Conservation (phyloP, 2,113 vertebrate genomes). For the Lamprotornis superbus region DNA sequence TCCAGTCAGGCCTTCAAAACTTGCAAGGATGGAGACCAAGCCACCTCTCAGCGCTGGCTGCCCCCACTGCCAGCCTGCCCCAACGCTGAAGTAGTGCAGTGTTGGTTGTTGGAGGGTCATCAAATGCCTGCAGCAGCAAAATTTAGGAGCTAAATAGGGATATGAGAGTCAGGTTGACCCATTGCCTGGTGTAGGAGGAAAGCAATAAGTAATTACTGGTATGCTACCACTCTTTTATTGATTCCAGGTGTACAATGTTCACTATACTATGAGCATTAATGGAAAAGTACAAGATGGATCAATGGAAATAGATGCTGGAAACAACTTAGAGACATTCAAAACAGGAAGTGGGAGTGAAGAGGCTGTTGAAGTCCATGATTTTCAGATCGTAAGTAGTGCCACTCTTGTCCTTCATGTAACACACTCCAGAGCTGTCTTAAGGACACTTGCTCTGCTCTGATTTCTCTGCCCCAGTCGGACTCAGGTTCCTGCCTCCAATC, state of each 20-base stretch:
- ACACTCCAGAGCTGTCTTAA: fast-evolving
- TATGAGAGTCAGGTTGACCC: neutral
- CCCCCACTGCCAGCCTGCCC: neutral
- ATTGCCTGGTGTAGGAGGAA: neutral
- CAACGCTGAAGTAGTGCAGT: fast-evolving
- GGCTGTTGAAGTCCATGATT: constrained; percentile 90
- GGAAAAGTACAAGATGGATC: constrained; percentile 88
- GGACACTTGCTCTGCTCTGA: neutral
- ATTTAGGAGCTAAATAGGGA: neutral
- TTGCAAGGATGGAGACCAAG: neutral
- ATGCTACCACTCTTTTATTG: neutral
- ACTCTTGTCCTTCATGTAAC: neutral
- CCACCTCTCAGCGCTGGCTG: neutral
- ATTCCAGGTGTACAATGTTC: constrained; percentile 89
- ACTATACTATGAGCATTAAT: constrained; percentile 92
- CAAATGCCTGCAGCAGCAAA: neutral
- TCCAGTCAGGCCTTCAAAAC: neutral
- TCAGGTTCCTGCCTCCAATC: neutral
- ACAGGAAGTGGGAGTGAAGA: constrained; percentile 84
- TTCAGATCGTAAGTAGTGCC: constrained; percentile 87
- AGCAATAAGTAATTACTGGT: neutral
- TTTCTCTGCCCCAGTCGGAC: neutral
- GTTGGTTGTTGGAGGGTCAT: neutral
- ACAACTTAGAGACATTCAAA: constrained; percentile 91
- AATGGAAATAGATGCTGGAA: constrained; percentile 91